A percentile compares a stretch with the other conserved stretches of the same genome.
Evolutionary conservation across 2,888 invertebrate species (phyloP).

Genomic region (Macrophya alboannulata): DNA sequence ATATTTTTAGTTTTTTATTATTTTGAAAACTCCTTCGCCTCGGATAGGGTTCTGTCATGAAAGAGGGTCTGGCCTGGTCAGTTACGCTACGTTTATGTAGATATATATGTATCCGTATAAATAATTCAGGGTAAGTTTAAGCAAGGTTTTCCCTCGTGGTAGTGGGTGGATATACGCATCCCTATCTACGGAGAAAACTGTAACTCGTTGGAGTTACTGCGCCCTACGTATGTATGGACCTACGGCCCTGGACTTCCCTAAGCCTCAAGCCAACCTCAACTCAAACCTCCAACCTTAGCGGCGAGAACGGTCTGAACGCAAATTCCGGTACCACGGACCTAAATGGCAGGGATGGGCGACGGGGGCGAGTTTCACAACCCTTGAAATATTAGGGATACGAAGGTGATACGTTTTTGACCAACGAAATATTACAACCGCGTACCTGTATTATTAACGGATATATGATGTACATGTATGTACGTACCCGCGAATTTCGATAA

Average conservation of each 20-base stretch:
- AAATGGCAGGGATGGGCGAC: conserved; percentile 35
- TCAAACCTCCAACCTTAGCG: conserved; percentile 17
- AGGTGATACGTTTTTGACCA: conserved; percentile 26
- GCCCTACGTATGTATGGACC: background rate
- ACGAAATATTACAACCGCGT: conserved; percentile 17
- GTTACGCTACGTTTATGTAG: background rate
- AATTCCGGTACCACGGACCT: conserved; percentile 23
- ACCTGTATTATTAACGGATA: background rate
- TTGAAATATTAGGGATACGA: conserved; percentile 43
- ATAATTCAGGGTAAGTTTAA: conserved; percentile 46
- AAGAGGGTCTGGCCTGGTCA: background rate
- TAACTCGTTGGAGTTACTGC: background rate
- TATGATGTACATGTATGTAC: no score
- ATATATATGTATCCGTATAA: background rate
- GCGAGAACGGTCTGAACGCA: conserved; percentile 41
- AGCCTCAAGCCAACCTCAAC: conserved; percentile 50
- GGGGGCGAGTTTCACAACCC: background rate
- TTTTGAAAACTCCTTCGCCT: background rate
- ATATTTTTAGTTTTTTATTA: background rate
- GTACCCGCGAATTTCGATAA: background rate
- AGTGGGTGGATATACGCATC: background rate
- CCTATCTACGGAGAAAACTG: background rate
- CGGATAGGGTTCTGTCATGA: background rate
- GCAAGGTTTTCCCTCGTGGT: background rate
- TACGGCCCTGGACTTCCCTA: conserved; percentile 33